Base-by-base conservation (phyloP, 2,797 vertebrate genomes). In the Calcarius lapponicus region DNA sequence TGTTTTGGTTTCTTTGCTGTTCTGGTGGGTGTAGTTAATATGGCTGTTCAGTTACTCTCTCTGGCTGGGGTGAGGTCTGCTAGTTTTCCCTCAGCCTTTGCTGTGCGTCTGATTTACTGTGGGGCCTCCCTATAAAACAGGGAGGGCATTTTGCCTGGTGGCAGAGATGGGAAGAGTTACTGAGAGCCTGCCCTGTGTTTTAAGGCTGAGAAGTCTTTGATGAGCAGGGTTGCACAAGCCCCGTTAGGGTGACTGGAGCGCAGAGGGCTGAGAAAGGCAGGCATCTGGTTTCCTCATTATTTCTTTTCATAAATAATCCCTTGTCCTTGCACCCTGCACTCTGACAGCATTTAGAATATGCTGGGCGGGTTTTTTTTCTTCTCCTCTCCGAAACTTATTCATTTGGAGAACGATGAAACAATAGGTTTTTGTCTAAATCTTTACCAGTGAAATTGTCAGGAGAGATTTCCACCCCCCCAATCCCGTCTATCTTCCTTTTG, bases 401-500 rank as follows among this genome's bases (percentile, higher is more conserved):
- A 73, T 92, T 93, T 87, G 66, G 81, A 93, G 53, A 73, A 69
- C 36, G 1, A 85, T 74, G 96, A 96, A 96, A 97, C 93, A 96
- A 86, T 40, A 93, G 93, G n/a, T 78, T 96, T 97, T 97, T 96
- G 96, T 97, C 88, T 96, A 94, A 95, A 93, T 91, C 95, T 95
- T 92, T 67, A 92, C 92, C 90, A 89, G 86, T 31, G 90, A 90
- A 97, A 97, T 95, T 73, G 95, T 97, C 95, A 92, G 95, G 96
- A 96, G 97, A 97, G 85, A 81, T 94, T 95, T 94, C 80, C 28
- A 0, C 93, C 92, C 94, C 94, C 94, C 83, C 85, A n/a, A n/a
- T 95, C 56, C 29, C 13, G 42, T 96, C 96, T 96, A 92, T 88
- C 94, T 96, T 96, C 85, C 96, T 96, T 97, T 98, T 97, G 98